These are phyloP conservation scores for Poecilobothrus nobilitatus DNA, from an alignment of 2,888 invertebrate genomes.

Conservation along the genomic window DNA sequence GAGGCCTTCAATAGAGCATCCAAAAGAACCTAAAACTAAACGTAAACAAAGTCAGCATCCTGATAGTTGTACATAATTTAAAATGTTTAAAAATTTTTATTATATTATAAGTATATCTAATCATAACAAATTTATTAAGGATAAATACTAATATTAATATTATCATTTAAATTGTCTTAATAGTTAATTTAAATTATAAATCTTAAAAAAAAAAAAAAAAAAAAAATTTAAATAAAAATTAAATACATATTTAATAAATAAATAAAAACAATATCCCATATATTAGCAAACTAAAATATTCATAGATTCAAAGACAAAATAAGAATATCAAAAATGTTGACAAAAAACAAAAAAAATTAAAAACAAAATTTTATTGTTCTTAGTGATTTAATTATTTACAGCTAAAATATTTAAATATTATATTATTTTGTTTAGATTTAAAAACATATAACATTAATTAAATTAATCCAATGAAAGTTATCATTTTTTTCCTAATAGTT, in stretches of 20 bases:
- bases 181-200: neutral
- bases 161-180: neutral
- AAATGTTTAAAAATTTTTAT: constrained; percentile 22
- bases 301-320: neutral
- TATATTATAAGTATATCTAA: constrained; percentile 26
- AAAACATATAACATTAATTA: too few species aligned
- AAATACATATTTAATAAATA: neutral
- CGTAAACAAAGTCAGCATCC: constrained; percentile 63
- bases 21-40: constrained; percentile 44
- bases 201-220: neutral
- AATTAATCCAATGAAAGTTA: too few species aligned
- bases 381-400: neutral
- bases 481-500: too few species aligned
- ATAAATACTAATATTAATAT: constrained; percentile 16
- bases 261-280: neutral
- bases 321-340: neutral
- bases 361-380: neutral
- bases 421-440: too few species aligned
- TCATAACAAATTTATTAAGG: constrained; percentile 23
- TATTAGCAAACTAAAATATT: neutral
- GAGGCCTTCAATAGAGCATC: constrained; percentile 59
- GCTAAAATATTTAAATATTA: neutral
- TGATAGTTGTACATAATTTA: constrained; percentile 44
- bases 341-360: neutral
- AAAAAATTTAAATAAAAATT: neutral